These are phyloP conservation scores for Pachyseris speciosa DNA, from an alignment of 64 coral and sea anemone species.

Conservation along the genomic window DNA sequence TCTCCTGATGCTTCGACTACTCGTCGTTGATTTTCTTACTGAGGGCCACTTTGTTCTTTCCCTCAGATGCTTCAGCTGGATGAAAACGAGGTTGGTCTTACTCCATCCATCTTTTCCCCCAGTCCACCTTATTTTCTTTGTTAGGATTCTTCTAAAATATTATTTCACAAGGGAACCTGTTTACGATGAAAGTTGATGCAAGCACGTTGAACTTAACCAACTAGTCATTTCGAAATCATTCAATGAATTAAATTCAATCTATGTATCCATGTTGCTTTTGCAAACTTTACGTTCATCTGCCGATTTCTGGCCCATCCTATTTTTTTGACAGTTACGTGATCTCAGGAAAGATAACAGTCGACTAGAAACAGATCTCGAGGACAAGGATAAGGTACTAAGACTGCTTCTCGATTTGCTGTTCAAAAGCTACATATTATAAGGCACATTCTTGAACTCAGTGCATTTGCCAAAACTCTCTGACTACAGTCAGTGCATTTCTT, in stretches of 20 bases:
- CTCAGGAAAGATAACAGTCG: slow-evolving; percentile 70
- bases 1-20: too few relatives aligned
- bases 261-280: neutral
- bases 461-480: too few relatives aligned
- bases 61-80: slow-evolving; percentile 72
- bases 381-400: slow-evolving; percentile 65
- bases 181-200: neutral
- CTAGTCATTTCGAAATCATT: neutral
- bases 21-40: neutral
- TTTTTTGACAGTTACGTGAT: slow-evolving; percentile 56
- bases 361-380: slow-evolving; percentile 76
- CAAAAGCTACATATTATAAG: too few relatives aligned
- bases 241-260: neutral
- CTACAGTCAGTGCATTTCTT: too few relatives aligned
- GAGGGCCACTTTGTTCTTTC: neutral
- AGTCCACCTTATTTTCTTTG: neutral
- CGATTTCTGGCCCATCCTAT: too few relatives aligned
- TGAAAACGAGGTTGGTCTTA: slow-evolving; percentile 74
- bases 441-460: too few relatives aligned
- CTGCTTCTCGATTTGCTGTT: neutral
- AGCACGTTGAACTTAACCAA: neutral
- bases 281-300: too few relatives aligned
- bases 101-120: neutral
- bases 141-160: neutral
- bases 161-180: too few relatives aligned